Percentiles rank a stretch among this genome's conserved stretches.
Evolutionary conservation across 2,113 vertebrate species (phyloP).

Genomic region (Argyrosomus japonicus): DNA sequence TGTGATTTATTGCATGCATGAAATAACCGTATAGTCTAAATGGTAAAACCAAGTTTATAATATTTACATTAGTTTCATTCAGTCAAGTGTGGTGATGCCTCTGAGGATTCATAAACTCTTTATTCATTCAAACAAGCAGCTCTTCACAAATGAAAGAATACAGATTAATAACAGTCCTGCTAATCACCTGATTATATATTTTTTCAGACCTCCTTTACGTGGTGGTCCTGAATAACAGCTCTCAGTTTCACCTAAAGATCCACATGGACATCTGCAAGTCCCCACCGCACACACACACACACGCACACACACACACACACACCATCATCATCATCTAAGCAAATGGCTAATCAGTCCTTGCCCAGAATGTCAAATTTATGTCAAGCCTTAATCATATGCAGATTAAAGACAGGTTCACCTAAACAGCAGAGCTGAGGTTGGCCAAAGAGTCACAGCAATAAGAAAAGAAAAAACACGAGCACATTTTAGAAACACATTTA

Average conservation of each 20-base stretch:
- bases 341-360: conserved; percentile 75
- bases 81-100: not conserved
- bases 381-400: conserved; percentile 77
- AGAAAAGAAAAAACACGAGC: conserved; percentile 23
- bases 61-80: conserved; percentile 12
- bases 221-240: conserved; percentile 64
- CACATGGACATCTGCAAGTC: conserved; percentile 61
- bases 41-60: not conserved
- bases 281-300: not conserved
- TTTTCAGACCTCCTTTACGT: conserved; percentile 42
- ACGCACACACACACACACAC: conserved; percentile 29
- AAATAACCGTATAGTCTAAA: not conserved
- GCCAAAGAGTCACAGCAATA: conserved; percentile 12
- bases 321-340: conserved; percentile 49
- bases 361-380: conserved; percentile 67
- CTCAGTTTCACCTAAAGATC: conserved; percentile 67
- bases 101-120: conserved; percentile 16
- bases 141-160: conserved; percentile 31
- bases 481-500: conserved; percentile 38
- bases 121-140: not conserved
- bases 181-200: conserved; percentile 48
- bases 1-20: not conserved
- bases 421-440: conserved; percentile 55
- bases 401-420: conserved; percentile 77
- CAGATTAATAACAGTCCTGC: conserved; percentile 53